phyloP scores from a whole-genome alignment of 1,140 invertebrate species.

The Reticulitermes speratus region DNA sequence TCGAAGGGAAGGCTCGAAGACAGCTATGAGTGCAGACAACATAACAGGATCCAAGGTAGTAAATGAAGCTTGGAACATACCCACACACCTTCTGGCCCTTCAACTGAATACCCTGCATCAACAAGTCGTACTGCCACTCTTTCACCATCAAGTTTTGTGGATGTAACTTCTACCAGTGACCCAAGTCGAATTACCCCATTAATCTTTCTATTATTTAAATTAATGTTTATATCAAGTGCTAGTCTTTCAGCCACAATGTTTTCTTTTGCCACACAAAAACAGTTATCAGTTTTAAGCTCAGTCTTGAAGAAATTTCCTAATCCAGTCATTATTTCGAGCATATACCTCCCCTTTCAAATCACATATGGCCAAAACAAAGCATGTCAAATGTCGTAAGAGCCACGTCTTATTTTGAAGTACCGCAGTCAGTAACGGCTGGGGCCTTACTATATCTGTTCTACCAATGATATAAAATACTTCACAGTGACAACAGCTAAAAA shows the following conservation, averaged over 20 bases:
- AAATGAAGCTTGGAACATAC: conserved; percentile 43
- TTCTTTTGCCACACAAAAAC: conserved; percentile 10
- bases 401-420: not conserved
- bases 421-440: too few species aligned
- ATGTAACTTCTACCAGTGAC: not conserved
- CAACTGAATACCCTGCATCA: not conserved
- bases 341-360: not conserved
- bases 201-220: too few species aligned
- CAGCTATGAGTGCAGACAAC: conserved; percentile 52
- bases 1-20: conserved; percentile 50
- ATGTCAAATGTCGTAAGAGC: not conserved
- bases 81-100: conserved; percentile 37
- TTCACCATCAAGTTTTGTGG: not conserved
- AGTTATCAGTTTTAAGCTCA: not conserved
- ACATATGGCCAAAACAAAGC: not conserved
- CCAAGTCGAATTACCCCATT: not conserved
- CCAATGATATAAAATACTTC: not conserved
- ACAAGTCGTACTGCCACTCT: conserved; percentile 2
- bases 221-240: not conserved
- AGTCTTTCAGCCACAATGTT: not conserved
- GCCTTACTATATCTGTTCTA: not conserved
- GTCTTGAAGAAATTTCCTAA: not conserved
- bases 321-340: not conserved
- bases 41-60: conserved; percentile 45
- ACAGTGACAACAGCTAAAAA: not conserved